These are phyloP conservation scores for Limanda limanda DNA, from an alignment of 2,113 vertebrate species.

Conservation along the genomic window DNA sequence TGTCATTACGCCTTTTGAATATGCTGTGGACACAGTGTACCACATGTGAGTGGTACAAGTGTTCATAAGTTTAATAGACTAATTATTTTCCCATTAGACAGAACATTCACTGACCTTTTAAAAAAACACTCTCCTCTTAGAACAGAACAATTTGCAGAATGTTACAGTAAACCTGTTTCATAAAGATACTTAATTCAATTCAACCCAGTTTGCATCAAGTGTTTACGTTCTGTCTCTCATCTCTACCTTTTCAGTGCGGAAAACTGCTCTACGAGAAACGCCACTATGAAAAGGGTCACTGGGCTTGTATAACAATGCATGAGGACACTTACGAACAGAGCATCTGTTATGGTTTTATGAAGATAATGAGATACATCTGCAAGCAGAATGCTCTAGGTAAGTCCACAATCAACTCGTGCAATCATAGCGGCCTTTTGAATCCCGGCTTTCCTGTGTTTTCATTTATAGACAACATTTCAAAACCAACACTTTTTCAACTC, in stretches of 20 bases:
- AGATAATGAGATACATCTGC: constrained; percentile 93
- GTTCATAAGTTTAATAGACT: too few species aligned
- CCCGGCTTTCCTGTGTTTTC: neutral
- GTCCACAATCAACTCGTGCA: neutral
- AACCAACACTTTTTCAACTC: neutral
- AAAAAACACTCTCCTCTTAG: neutral
- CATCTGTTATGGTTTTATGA: constrained; percentile 93
- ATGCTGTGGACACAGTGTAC: neutral
- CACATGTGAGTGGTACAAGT: neutral
- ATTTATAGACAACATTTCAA: neutral
- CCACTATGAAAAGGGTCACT: constrained; percentile 87
- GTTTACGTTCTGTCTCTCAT: neutral
- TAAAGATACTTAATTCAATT: neutral
- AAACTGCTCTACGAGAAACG: constrained; percentile 88
- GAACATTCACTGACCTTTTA: neutral
- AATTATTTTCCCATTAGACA: neutral
- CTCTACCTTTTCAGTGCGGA: constrained; percentile 79
- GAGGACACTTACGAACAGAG: constrained; percentile 92
- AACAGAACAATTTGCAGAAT: neutral
- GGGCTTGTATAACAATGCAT: constrained; percentile 88
- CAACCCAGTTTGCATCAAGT: neutral
- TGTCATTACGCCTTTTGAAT: neutral
- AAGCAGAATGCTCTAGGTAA: constrained; percentile 89
- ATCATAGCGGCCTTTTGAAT: neutral
- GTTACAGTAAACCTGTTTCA: neutral